phyloP scores from a whole-genome alignment of 2,113 vertebrate genomes.

The Nyctereutes procyonoides region DNA sequence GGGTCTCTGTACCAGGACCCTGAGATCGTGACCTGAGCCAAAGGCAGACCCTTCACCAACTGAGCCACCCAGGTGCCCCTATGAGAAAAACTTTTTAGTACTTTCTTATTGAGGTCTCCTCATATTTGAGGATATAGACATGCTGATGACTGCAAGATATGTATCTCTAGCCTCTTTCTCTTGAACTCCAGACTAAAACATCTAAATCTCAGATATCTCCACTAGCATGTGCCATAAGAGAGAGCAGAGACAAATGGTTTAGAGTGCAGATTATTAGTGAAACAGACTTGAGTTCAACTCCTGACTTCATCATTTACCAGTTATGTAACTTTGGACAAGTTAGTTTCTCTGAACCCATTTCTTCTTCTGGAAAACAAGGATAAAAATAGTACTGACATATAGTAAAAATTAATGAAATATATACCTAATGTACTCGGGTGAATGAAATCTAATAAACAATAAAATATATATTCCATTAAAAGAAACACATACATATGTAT shows the following conservation, averaged over 20 bases:
- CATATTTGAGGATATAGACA: not conserved
- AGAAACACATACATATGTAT: not conserved
- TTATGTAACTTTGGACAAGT: not conserved
- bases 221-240: not conserved
- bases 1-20: not conserved
- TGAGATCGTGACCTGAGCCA: not conserved
- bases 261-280: not conserved
- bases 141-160: not conserved
- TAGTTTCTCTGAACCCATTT: not conserved
- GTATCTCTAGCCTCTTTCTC: not conserved
- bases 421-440: not conserved
- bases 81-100: not conserved
- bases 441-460: constrained; percentile 26
- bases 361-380: constrained; percentile 33
- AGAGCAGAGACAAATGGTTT: not conserved
- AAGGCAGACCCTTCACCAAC: not conserved
- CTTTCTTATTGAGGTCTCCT: constrained; percentile 29
- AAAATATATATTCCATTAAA: not conserved
- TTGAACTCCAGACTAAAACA: not conserved
- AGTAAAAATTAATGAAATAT: constrained; percentile 10
- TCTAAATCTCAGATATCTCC: not conserved
- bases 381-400: not conserved
- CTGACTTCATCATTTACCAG: not conserved
- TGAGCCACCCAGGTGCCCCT: not conserved
- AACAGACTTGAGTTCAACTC: constrained; percentile 19